A percentile compares a stretch with the other conserved stretches of the same genome.
phyloP scores from a whole-genome alignment of 2,888 invertebrate genomes.

The Druceiella hillmani region DNA sequence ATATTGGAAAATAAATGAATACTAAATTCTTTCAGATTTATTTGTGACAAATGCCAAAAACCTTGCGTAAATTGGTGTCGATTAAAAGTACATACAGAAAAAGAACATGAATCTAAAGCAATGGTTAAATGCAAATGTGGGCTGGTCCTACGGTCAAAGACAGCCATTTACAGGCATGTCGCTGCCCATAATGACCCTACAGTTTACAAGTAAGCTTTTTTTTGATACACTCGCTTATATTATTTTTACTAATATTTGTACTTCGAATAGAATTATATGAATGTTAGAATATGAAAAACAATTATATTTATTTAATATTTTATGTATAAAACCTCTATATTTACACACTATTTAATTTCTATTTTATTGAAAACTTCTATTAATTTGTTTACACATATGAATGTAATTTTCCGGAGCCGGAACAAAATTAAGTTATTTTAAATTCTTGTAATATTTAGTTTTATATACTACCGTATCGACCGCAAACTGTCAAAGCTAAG shows the following conservation, averaged over 20 bases:
- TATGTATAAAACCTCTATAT: no score
- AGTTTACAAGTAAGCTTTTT: slow-evolving; percentile 41
- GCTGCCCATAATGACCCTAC: slow-evolving; percentile 49
- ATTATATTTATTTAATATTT: neutral
- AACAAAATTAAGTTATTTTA: no score
- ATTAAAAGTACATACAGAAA: slow-evolving; percentile 38
- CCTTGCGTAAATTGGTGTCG: slow-evolving; percentile 46
- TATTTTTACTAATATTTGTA: slow-evolving; percentile 1
- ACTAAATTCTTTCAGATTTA: slow-evolving; percentile 39
- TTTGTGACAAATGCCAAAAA: slow-evolving; percentile 38
- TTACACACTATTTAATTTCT: no score
- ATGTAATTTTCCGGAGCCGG: no score
- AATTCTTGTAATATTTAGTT: no score
- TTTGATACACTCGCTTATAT: no score
- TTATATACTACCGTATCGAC: no score
- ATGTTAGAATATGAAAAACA: neutral
- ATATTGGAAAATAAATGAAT: no score
- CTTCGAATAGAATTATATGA: neutral
- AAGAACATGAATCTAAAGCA: slow-evolving; percentile 35
- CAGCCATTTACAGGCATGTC: slow-evolving; percentile 49
- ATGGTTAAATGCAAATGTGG: slow-evolving; percentile 46
- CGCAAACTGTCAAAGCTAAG: no score
- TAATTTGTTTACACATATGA: no score
- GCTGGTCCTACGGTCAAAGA: slow-evolving; percentile 44
- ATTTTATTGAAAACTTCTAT: no score